Base-by-base conservation (phyloP, 2,797 vertebrate species). In the Cheirogaleus major region DNA sequence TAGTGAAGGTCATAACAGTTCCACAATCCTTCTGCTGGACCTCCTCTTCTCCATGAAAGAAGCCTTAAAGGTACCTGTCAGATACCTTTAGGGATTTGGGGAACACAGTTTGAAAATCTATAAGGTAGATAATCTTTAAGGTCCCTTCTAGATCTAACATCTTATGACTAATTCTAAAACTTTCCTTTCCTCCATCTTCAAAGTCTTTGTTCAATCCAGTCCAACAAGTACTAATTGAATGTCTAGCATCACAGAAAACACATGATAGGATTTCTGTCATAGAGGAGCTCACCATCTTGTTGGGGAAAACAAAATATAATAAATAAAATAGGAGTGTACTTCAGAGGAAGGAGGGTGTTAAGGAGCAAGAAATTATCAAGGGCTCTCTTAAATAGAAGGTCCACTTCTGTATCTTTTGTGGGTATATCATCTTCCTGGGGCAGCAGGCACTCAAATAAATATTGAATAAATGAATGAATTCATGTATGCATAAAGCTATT, bases 151-250 rank as follows among this genome's bases (percentile, higher is more conserved):
- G 27, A 94, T 50, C 32, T 88, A 75, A 78, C 12, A 93, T 57
- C 50, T 23, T 88, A 23, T 57, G 23, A 89, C 22, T 80, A 90
- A 85, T 27, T 90, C 83, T 90, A 61, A 91, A 92, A 91, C 22
- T 76, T 80, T 52, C 48, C 5, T 87, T 20, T 96, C 10, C 23
- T 96, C 87, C 0, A 79, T 78, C 59, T 92, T 97, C 84, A 95
- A 93, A 83, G 70, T 27, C 30, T 91, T 94, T 73, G 2, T 69
- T 95, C 23, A 91, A 82, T 61, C 6, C 41, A 89, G 20, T 55
- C 52, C 20, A 83, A 17, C n/a, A 96, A 87, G 38, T 81, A 81
- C 81, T 67, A 90, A 69, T 87, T 80, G 20, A 95, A 84, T 84
- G 45, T 89, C 17, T 59, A 94, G 52, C 52, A 94, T 78, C 32